A percentile compares a stretch with the other conserved stretches of the same genome.
Evolutionary conservation across 2,797 vertebrate species (phyloP).

Genomic region (Acestrorhynchus altus): DNA sequence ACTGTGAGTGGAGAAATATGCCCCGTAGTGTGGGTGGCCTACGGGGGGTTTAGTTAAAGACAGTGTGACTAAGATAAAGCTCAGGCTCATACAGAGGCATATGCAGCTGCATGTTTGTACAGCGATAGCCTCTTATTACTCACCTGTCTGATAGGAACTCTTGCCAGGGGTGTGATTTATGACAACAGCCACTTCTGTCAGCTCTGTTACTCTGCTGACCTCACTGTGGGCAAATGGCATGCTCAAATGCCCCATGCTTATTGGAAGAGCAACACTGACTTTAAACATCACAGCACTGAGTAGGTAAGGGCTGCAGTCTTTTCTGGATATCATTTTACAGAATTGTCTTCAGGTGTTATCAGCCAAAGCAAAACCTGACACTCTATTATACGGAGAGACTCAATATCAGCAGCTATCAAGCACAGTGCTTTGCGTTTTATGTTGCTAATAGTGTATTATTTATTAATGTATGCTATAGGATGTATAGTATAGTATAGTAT

Average conservation of each 20-base stretch:
- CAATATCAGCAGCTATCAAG: neutral
- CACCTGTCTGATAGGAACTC: slow-evolving; percentile 10
- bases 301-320: neutral
- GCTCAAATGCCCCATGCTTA: neutral
- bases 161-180: slow-evolving; percentile 47
- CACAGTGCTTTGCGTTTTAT: no score
- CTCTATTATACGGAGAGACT: no score
- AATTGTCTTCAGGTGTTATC: neutral
- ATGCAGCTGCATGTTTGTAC: slow-evolving; percentile 35
- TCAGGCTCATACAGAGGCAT: neutral
- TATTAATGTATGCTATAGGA: no score
- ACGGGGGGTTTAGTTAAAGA: slow-evolving; percentile 12
- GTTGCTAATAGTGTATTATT: no score
- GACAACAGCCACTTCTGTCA: slow-evolving; percentile 37
- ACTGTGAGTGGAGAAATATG: slow-evolving; percentile 37
- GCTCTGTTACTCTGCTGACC: slow-evolving; percentile 16
- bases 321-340: neutral
- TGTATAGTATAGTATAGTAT: no score
- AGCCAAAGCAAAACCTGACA: no score
- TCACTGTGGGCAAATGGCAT: neutral
- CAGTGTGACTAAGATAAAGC: slow-evolving; percentile 26
- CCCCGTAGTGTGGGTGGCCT: slow-evolving; percentile 3
- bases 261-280: neutral
- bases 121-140: slow-evolving; percentile 43
- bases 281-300: neutral